Evolutionary conservation across 2,797 vertebrate species (phyloP), one percentile per base, ranked within the genome.

Genomic region (Megalops cyprinoides): DNA sequence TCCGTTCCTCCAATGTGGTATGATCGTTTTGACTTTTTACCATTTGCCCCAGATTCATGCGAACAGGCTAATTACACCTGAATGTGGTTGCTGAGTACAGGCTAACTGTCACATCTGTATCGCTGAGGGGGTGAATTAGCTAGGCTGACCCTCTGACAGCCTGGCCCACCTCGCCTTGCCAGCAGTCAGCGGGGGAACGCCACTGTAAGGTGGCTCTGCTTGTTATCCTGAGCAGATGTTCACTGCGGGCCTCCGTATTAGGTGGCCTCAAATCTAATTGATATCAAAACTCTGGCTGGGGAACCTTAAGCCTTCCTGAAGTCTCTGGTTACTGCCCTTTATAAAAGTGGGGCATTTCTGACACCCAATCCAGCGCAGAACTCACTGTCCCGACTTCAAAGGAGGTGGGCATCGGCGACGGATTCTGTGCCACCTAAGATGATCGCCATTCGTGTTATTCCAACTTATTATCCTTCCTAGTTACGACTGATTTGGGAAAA

Each of bases 371-470:
- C 76, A 69, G 85, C 58, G 82, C 84, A 76, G 86, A 89, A 91
- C 92, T 85, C 89, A 90, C 88, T 84, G 83, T 90, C 89, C 78
- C 86, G 80, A 88, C 94, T 93, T 96, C 92, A 96, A 95, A 96
- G 94, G 77, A 62, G 49, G 73, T 12, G 76, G 76, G 86, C 84
- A 77, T 84, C 28, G 82, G 88, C 82, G 77, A 80, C 53, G 82
- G 85, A 87, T 86, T 83, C 85, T 77, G 80, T 79, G 42, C 91
- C 91, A 94, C 92, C 93, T 91, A 89, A 81, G 88, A 92, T 86
- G 91, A 88, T 84, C 49, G 84, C 81, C 0, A 78, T 84, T 87
- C 86, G 84, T 84, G 84, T 76, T 84, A 81, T 83, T 87, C 84
- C 81, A 67, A 80, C 42, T 78, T 48, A 37, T 77, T 84, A 74